Conservation (phyloP, 2,113 vertebrate genomes). For the Parotia lawesii region DNA sequence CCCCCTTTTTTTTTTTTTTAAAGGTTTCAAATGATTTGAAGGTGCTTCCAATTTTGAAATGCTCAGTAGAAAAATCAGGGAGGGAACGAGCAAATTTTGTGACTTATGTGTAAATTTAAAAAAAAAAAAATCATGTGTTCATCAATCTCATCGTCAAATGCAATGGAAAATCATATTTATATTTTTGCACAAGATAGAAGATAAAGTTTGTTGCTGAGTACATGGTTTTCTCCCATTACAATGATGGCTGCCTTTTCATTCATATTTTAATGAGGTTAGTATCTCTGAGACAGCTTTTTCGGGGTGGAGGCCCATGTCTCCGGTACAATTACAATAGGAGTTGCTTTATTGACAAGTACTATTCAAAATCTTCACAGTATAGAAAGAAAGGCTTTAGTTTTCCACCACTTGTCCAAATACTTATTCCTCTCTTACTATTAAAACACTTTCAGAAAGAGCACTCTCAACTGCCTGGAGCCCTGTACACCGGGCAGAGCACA, state of each 20-base stretch:
- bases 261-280: constrained; percentile 89
- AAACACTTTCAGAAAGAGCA: constrained; percentile 53
- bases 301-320: constrained; percentile 69
- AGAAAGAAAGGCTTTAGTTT: constrained; percentile 84
- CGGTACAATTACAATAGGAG: constrained; percentile 77
- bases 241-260: constrained; percentile 82
- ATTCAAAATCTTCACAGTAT: constrained; percentile 83
- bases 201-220: constrained; percentile 60
- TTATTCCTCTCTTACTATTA: constrained; percentile 58
- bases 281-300: constrained; percentile 86
- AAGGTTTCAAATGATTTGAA: background rate
- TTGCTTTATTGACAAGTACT: constrained; percentile 87
- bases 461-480: constrained; percentile 18
- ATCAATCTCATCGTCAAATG: background rate
- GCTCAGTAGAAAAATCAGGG: background rate
- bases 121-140: background rate
- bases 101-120: background rate
- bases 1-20: background rate
- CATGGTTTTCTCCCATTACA: constrained; percentile 65
- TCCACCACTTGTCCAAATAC: constrained; percentile 77
- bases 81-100: background rate
- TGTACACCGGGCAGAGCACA: background rate
- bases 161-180: background rate
- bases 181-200: constrained; percentile 10
- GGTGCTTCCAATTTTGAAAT: constrained; percentile 2